Evolutionary conservation across 2,797 vertebrate species (phyloP).

Genomic region (Todus mexicanus): DNA sequence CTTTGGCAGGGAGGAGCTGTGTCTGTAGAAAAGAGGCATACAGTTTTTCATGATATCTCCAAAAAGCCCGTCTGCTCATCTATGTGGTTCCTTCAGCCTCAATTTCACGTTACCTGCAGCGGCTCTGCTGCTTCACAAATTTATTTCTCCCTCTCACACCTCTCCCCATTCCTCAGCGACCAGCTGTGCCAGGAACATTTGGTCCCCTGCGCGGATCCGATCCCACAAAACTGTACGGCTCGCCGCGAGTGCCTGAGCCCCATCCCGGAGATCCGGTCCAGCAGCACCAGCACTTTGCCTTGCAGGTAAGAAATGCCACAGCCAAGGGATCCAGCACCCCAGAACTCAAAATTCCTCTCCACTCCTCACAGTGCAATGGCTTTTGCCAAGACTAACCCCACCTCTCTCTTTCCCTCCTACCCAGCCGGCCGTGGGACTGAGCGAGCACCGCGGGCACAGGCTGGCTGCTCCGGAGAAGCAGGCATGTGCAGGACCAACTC

Average conservation of each 20-base stretch:
- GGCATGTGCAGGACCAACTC: slow-evolving; percentile 80
- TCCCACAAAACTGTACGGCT: slow-evolving; percentile 76
- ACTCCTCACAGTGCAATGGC: accelerated
- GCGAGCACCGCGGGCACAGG: slow-evolving; percentile 78
- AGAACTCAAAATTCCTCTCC: accelerated
- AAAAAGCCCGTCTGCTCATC: not conserved
- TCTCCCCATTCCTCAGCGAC: slow-evolving; percentile 24
- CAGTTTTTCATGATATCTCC: not conserved
- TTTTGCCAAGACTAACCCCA: not conserved
- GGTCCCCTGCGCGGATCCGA: slow-evolving; percentile 81
- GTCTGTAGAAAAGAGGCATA: accelerated
- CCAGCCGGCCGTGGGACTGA: slow-evolving; percentile 81
- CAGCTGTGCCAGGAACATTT: slow-evolving; percentile 78
- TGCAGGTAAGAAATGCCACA: slow-evolving; percentile 79
- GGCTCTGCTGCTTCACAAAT: not conserved
- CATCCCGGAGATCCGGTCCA: slow-evolving; percentile 79
- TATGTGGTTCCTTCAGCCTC: not conserved
- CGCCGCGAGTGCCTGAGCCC: slow-evolving; percentile 77
- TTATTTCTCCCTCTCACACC: not conserved
- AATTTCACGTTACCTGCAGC: not conserved
- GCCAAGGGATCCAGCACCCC: not conserved
- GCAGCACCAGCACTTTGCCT: slow-evolving; percentile 80
- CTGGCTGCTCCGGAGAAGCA: slow-evolving; percentile 76
- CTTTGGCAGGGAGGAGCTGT: not conserved
- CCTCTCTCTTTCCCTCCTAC: not conserved